Conservation (phyloP, 1,140 invertebrate species). For the Drosophila lini region DNA sequence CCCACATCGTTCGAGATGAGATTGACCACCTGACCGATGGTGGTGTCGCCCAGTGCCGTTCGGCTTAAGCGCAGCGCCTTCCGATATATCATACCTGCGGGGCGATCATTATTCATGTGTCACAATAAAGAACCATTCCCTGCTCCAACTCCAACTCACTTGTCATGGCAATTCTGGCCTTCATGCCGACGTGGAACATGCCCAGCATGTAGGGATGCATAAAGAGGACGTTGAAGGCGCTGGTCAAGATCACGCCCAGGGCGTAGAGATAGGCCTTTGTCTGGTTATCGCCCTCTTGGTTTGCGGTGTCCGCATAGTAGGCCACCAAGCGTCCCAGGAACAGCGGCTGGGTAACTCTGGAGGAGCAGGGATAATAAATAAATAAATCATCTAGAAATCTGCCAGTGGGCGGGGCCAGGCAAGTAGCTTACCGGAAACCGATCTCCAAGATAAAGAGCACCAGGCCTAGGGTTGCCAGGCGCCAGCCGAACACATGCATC, state of each 20-base stretch:
- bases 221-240: conserved; percentile 89
- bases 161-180: conserved; percentile 89
- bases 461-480: conserved; percentile 69
- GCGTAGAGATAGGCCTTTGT: conserved; percentile 89
- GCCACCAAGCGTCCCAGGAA: conserved; percentile 89
- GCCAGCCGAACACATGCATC: conserved; percentile 73
- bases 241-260: conserved; percentile 88
- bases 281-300: conserved; percentile 84
- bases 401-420: conserved; percentile 17
- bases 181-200: conserved; percentile 90
- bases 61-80: conserved; percentile 90
- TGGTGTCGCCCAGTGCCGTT: conserved; percentile 90
- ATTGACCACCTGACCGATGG: conserved; percentile 95
- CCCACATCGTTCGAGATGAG: conserved; percentile 95
- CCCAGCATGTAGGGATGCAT: conserved; percentile 92
- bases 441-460: conserved; percentile 76
- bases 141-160: conserved; percentile 31
- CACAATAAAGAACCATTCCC: conserved; percentile 14
- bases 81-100: conserved; percentile 92
- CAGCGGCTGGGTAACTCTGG: conserved; percentile 90
- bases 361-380: conserved; percentile 37
- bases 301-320: conserved; percentile 87
- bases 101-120: conserved; percentile 44
- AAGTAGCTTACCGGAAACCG: conserved; percentile 74
- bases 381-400: conserved; percentile 51